Conservation (phyloP, 2,113 vertebrate species). For the Upupa epops region DNA sequence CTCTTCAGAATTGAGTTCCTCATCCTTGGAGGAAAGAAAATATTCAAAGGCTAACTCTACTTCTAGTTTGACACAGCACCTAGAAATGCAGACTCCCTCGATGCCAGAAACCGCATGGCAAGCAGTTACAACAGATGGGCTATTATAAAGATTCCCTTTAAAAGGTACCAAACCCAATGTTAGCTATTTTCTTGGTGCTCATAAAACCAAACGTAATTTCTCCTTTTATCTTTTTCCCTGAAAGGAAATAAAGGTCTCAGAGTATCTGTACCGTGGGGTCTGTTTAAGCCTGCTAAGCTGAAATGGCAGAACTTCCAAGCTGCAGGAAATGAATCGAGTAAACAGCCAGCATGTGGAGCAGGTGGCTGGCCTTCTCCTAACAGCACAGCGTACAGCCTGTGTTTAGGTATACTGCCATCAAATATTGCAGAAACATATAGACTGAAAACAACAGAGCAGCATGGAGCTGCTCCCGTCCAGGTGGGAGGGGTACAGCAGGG, state of each 20-base stretch:
- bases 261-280: background rate
- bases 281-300: background rate
- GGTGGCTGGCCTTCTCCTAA: background rate
- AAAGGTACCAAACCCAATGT: background rate
- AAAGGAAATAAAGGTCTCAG: background rate
- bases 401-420: background rate
- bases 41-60: background rate
- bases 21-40: background rate
- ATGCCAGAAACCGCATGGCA: background rate
- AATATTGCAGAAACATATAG: background rate
- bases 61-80: background rate
- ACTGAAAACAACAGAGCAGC: background rate
- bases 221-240: background rate
- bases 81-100: background rate
- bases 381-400: background rate
- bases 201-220: background rate
- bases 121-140: background rate
- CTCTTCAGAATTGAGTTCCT: background rate
- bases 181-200: background rate
- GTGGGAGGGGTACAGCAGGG: background rate
- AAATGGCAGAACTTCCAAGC: background rate
- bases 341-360: background rate
- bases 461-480: background rate
- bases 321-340: background rate
- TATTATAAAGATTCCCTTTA: background rate